A percentile compares a stretch with the other conserved stretches of the same genome.
phyloP scores from a whole-genome alignment of 2,113 vertebrate species.

The Numenius arquata region DNA sequence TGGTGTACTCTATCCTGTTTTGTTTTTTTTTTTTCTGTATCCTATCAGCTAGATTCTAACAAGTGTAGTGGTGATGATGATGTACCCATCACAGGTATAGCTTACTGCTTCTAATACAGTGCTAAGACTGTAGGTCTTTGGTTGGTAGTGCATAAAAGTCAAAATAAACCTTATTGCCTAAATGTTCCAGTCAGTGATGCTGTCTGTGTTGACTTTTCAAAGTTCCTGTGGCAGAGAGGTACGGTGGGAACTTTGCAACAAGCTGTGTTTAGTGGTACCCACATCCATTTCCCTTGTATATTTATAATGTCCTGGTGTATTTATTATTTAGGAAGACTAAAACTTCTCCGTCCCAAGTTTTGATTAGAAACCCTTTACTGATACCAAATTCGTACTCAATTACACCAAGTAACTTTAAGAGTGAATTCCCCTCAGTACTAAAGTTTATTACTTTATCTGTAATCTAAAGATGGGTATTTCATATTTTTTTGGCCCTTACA shows the following conservation, averaged over 20 bases:
- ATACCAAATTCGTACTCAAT: background rate
- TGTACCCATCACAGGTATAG: background rate
- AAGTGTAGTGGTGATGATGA: background rate
- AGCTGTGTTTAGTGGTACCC: background rate
- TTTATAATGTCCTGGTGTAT: background rate
- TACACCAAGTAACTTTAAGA: background rate
- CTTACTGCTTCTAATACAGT: background rate
- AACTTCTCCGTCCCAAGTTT: background rate
- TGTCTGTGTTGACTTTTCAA: background rate
- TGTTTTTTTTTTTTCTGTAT: fast-evolving
- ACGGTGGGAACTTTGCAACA: background rate
- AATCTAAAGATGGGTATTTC: background rate
- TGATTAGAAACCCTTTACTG: background rate
- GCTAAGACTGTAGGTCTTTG: background rate
- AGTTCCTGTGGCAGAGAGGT: background rate
- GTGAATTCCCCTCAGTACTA: background rate
- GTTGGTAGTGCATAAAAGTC: background rate
- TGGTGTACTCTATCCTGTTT: background rate
- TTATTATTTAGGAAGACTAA: background rate
- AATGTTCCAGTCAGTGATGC: background rate
- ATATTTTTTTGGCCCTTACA: background rate
- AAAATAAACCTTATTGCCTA: background rate
- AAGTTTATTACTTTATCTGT: background rate
- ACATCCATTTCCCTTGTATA: background rate
- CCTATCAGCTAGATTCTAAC: background rate